phyloP scores from a whole-genome alignment of 2,888 invertebrate species.

The Polydrusus tereticollis region DNA sequence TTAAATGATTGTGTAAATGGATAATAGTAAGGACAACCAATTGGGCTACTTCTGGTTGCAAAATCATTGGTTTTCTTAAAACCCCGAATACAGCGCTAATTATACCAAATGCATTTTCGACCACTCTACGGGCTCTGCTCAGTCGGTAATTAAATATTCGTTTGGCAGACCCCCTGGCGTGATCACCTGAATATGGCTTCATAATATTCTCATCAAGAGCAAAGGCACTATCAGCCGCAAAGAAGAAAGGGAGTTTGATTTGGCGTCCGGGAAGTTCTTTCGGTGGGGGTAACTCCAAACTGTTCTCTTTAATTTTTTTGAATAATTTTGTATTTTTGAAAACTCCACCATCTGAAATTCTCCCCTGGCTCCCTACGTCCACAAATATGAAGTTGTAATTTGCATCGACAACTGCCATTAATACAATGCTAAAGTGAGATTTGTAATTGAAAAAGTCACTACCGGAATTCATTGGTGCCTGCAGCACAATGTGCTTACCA shows the following conservation, averaged over 20 bases:
- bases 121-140: slow-evolving; percentile 42
- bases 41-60: slow-evolving; percentile 26
- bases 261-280: neutral
- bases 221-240: slow-evolving; percentile 45
- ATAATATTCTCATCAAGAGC: slow-evolving; percentile 38
- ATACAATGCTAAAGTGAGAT: slow-evolving; percentile 18
- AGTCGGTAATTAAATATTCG: slow-evolving; percentile 53
- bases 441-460: slow-evolving; percentile 29
- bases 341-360: slow-evolving; percentile 23
- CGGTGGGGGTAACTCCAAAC: neutral
- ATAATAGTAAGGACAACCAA: neutral
- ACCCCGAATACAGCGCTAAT: slow-evolving; percentile 37
- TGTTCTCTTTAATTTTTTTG: no score
- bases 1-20: neutral
- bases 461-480: slow-evolving; percentile 17
- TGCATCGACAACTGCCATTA: slow-evolving; percentile 14
- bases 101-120: slow-evolving; percentile 44
- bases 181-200: slow-evolving; percentile 52
- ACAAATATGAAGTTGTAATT: slow-evolving; percentile 25
- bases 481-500: slow-evolving; percentile 51
- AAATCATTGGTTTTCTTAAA: slow-evolving; percentile 40
- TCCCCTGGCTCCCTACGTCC: slow-evolving; percentile 20
- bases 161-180: slow-evolving; percentile 43
- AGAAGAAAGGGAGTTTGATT: slow-evolving; percentile 26
- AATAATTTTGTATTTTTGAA: neutral